Conservation (phyloP, 2,797 vertebrate species). For the Artibeus lituratus region DNA sequence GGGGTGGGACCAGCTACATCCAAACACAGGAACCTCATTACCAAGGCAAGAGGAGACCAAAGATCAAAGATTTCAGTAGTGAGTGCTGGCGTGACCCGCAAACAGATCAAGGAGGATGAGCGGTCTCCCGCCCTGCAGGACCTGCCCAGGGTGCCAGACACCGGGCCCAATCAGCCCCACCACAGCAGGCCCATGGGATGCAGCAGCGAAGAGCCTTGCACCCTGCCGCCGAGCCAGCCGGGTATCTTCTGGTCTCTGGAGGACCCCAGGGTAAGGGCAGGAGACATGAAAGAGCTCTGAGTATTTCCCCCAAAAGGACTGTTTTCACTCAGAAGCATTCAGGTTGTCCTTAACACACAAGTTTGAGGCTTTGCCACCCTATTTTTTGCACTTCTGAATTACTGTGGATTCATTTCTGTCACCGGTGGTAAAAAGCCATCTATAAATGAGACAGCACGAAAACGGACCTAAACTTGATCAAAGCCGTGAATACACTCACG, state of each 20-base stretch:
- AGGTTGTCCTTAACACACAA: not conserved
- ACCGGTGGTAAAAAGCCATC: not conserved
- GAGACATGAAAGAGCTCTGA: not conserved
- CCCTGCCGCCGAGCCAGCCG: fast-evolving
- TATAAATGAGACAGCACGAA: not conserved
- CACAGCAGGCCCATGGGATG: fast-evolving
- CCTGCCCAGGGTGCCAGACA: not conserved
- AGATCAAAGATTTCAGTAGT: not conserved
- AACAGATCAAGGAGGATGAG: not conserved
- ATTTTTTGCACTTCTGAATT: not conserved
- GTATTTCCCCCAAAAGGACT: not conserved
- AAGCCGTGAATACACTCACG: not conserved
- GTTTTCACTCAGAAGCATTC: not conserved
- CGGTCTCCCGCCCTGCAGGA: not conserved
- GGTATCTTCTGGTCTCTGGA: not conserved
- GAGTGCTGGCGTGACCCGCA: not conserved
- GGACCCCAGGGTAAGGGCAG: not conserved
- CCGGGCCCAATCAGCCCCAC: not conserved
- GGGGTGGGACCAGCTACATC: not conserved
- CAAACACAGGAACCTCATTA: not conserved
- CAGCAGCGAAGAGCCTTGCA: fast-evolving
- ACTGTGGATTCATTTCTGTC: not conserved
- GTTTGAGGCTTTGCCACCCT: not conserved
- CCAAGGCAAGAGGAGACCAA: not conserved
- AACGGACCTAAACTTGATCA: not conserved